Conservation (phyloP, 92 coral and sea anemone genomes). For the Zoanthus solanderi region DNA sequence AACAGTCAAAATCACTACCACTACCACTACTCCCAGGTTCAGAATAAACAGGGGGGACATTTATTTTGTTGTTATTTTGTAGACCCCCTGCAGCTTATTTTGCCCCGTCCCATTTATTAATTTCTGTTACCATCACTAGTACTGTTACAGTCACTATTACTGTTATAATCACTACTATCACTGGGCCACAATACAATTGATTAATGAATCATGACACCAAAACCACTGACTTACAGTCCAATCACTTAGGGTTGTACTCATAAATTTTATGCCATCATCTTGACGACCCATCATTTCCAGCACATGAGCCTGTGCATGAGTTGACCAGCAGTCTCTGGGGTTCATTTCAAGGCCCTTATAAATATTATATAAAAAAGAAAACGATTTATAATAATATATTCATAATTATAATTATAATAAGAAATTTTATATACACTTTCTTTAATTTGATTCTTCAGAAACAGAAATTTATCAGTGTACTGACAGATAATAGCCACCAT, state of each 20-base stretch:
- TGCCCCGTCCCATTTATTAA: too few relatives aligned
- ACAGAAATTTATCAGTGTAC: too few relatives aligned
- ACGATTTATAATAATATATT: background rate
- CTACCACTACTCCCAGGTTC: too few relatives aligned
- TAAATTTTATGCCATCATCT: constrained; percentile 85
- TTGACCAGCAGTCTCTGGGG: constrained; percentile 96
- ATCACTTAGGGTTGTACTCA: constrained; percentile 76
- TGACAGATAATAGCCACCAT: too few relatives aligned
- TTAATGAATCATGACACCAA: background rate
- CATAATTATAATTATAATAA: too few relatives aligned
- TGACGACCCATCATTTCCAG: constrained; percentile 91
- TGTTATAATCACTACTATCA: background rate
- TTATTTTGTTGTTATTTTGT: too few relatives aligned
- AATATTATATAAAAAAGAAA: background rate
- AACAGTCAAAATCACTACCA: too few relatives aligned
- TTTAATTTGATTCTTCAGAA: too few relatives aligned
- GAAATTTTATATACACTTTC: too few relatives aligned
- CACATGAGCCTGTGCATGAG: constrained; percentile 95
- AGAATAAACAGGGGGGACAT: too few relatives aligned
- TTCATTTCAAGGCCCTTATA: constrained; percentile 83
- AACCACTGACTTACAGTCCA: constrained; percentile 79
- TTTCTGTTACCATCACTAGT: background rate
- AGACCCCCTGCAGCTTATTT: too few relatives aligned
- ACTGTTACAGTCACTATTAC: background rate
- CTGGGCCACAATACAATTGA: background rate